phyloP scores from a whole-genome alignment of 2,797 vertebrate genomes.

The Sarcophilus harrisii region DNA sequence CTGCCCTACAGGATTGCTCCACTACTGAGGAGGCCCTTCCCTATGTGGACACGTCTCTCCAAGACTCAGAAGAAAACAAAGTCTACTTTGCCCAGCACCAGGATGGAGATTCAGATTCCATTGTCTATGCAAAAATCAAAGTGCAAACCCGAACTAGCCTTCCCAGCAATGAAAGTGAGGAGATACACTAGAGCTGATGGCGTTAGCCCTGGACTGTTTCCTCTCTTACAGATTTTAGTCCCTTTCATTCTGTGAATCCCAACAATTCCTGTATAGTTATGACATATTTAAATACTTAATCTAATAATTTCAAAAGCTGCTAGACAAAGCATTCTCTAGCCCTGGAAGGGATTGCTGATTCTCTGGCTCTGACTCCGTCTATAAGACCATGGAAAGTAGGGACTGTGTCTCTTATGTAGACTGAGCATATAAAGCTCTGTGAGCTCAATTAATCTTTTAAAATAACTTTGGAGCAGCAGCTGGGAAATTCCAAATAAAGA shows the following conservation, averaged over 20 bases:
- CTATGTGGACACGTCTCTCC: constrained; percentile 46
- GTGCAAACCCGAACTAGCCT: not conserved
- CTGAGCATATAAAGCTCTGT: not conserved
- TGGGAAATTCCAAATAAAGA: constrained; percentile 55
- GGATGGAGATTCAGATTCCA: not conserved
- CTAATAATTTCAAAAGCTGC: constrained; percentile 6
- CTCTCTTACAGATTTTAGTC: not conserved
- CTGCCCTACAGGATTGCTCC: constrained; percentile 34
- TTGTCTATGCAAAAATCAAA: constrained; percentile 64
- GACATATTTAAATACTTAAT: not conserved
- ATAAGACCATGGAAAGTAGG: not conserved
- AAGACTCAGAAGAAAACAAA: constrained; percentile 7
- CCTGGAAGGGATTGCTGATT: not conserved
- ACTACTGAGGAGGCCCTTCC: constrained; percentile 33
- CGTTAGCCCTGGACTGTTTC: not conserved
- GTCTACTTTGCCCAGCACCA: not conserved
- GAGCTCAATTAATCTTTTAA: not conserved
- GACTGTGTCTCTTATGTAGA: not conserved
- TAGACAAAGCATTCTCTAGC: not conserved
- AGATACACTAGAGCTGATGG: not conserved
- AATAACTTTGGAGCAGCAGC: not conserved
- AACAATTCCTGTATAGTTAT: not conserved
- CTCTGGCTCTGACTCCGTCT: not conserved
- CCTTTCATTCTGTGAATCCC: not conserved
- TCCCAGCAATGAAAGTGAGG: not conserved